Evolutionary conservation across 37 sponge, comb jelly and placozoan species (phyloP), one percentile per base, ranked within the genome.

Genomic region (Hexactinellida sp.): DNA sequence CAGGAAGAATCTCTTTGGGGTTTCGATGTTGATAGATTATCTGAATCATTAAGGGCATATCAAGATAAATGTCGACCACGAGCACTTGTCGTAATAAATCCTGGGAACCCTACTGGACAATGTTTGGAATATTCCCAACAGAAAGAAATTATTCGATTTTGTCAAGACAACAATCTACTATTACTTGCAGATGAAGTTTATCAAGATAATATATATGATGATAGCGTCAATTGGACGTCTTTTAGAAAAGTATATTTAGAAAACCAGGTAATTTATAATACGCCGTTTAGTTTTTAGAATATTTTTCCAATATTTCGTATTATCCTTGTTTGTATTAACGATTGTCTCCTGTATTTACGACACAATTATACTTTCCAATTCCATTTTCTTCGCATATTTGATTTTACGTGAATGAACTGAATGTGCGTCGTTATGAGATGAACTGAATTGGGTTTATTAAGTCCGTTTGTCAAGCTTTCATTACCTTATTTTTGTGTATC

Each of bases 111-210:
- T 37, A 94, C 97, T 41, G 93, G 93, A 89, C 38, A 37, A 82
- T 36, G 24, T 38, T 63, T 63, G 13, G 76, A 63, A 5, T 23
- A 7, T 63, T 21, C 1, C 30, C 76, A 63, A 63, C 76, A 63
- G 13, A 3, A 32, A n/a, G 91, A 95, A 1, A 92, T 98, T 36
- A 88, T 98, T 38, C 24, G 90, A 84, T 93, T 95, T 82, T 93
- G 93, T 37, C 84, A 89, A 76, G 86, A 92, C n/a, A 87, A 98
- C n/a, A 85, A 88, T 19, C 89, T 98, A 1, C 19, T 98, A 36
- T 41, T 98, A 25, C 85, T 98, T 36, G 93, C 99, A 37, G 99
- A 98, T 82, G 98, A 97, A 85, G 94, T 97, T 24, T 98, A 98
- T 84, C 99, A 98, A 84, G 94, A 95, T 85, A 98, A 98, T 84